Evolutionary conservation across 1,140 invertebrate species (phyloP).

Genomic region (Rhopalosiphum maidis): DNA sequence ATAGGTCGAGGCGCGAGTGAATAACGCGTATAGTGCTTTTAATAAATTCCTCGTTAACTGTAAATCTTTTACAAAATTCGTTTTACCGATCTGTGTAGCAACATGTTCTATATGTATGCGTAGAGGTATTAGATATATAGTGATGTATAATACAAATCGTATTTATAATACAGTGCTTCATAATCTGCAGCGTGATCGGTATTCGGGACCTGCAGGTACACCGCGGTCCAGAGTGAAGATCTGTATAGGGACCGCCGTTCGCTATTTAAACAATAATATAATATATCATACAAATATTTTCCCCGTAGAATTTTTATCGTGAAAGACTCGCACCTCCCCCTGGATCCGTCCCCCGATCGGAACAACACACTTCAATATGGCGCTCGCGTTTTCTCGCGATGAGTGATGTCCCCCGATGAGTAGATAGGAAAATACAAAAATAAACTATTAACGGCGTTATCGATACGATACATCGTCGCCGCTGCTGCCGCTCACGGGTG

Average conservation of each 20-base stretch:
- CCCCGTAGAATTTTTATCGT: neutral
- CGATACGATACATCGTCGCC: neutral
- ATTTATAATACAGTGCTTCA: no score
- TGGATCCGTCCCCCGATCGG: neutral
- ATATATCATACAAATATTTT: neutral
- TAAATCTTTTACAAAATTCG: neutral
- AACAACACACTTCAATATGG: neutral
- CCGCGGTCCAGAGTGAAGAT: no score
- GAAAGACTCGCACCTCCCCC: neutral
- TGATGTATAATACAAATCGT: neutral
- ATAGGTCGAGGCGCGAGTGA: neutral
- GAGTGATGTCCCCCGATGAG: neutral
- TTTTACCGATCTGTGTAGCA: neutral
- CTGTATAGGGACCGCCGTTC: no score
- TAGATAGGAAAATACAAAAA: neutral
- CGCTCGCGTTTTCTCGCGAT: neutral
- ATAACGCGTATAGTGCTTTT: neutral
- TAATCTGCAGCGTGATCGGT: neutral
- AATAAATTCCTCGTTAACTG: neutral
- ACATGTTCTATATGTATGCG: neutral
- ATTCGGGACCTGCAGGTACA: neutral
- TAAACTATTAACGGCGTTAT: neutral
- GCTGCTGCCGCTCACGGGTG: neutral
- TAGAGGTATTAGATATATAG: no score
- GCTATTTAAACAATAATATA: no score